These are phyloP conservation scores for Nemoura dubitans DNA, from an alignment of 2,888 invertebrate genomes.

Conservation along the genomic window DNA sequence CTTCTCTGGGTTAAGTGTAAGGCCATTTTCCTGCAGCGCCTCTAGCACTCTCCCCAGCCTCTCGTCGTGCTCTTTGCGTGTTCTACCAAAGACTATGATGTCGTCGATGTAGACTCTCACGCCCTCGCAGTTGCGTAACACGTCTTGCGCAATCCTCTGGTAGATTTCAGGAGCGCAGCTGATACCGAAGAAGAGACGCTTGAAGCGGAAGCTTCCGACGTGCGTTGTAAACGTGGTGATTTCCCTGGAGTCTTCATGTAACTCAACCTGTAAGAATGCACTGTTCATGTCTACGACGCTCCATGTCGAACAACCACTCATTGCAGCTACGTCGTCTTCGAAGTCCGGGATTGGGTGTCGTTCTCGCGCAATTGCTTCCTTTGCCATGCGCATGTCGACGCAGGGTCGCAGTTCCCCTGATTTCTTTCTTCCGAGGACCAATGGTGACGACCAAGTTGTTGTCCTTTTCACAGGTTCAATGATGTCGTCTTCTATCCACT, in stretches of 20 bases:
- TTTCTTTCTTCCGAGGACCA: too few species aligned
- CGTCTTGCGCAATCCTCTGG: constrained; percentile 15
- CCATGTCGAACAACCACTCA: neutral
- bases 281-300: too few species aligned
- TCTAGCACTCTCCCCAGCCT: neutral
- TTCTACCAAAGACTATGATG: neutral
- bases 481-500: too few species aligned
- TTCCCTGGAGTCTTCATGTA: constrained; percentile 3
- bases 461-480: too few species aligned
- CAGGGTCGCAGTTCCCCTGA: too few species aligned
- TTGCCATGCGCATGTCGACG: too few species aligned
- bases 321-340: constrained; percentile 21
- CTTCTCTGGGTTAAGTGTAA: constrained; percentile 5
- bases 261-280: neutral
- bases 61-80: neutral
- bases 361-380: too few species aligned
- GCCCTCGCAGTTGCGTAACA: neutral
- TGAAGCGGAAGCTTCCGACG: neutral
- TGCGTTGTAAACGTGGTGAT: constrained; percentile 8
- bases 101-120: constrained; percentile 19
- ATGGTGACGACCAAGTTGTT: too few species aligned
- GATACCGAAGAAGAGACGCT: neutral
- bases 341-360: constrained; percentile 13
- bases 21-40: neutral
- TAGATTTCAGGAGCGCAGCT: neutral